These are phyloP conservation scores for Spodoptera frugiperda DNA, from an alignment of 1,140 invertebrate species.

Conservation along the genomic window DNA sequence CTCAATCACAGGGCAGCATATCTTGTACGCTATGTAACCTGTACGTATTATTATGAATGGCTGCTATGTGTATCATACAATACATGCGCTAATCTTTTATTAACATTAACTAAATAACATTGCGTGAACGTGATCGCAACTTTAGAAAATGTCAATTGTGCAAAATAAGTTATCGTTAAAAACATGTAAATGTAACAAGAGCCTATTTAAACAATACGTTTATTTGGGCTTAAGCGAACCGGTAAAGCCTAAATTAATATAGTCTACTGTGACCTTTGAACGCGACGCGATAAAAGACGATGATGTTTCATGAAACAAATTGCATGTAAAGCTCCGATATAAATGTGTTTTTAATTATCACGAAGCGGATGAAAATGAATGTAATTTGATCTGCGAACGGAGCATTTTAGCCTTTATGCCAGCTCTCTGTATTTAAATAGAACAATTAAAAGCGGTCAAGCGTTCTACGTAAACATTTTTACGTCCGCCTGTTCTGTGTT, in stretches of 20 bases:
- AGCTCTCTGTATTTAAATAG: conserved; percentile 66
- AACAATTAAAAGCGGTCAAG: conserved; percentile 73
- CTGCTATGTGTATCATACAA: too few relatives aligned
- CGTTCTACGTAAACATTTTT: conserved; percentile 72
- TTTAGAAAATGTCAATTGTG: not conserved
- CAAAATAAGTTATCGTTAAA: not conserved
- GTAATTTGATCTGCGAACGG: conserved; percentile 66
- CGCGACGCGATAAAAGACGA: conserved; percentile 28
- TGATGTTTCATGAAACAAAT: conserved; percentile 62
- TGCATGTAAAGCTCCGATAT: conserved; percentile 49
- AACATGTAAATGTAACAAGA: not conserved
- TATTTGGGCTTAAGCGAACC: not conserved
- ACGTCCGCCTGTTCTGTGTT: conserved; percentile 53
- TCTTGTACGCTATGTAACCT: conserved; percentile 2
- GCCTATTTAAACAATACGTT: not conserved
- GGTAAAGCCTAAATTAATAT: conserved; percentile 13
- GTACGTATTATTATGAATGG: not conserved
- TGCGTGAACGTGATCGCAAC: not conserved
- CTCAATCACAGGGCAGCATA: conserved; percentile 34
- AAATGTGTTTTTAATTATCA: conserved; percentile 75
- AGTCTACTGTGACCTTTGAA: conserved; percentile 8
- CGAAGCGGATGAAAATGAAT: conserved; percentile 57
- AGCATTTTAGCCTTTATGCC: conserved; percentile 64
- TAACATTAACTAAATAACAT: not conserved
- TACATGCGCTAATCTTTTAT: not conserved